Conservation (phyloP, 2,113 vertebrate species). For the Rhegmatorhina hoffmannsi region DNA sequence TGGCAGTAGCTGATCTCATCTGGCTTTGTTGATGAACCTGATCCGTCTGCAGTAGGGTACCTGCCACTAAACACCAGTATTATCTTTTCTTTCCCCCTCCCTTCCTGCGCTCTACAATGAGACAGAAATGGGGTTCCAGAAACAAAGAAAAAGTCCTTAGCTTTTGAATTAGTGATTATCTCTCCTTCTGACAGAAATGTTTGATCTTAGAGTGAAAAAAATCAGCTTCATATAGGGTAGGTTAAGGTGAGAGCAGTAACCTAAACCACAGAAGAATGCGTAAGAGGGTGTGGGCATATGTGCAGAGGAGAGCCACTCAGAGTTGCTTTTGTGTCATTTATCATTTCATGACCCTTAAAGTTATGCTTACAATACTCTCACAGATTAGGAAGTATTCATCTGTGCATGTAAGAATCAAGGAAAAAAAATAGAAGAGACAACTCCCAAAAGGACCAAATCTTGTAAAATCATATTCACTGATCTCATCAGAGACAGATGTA, state of each 20-base stretch:
- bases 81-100: accelerated
- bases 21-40: background rate
- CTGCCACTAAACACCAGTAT: background rate
- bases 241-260: background rate
- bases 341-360: background rate
- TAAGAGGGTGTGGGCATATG: background rate
- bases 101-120: background rate
- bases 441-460: background rate
- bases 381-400: background rate
- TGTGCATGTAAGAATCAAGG: background rate
- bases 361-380: background rate
- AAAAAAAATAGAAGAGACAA: background rate
- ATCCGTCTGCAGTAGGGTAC: background rate
- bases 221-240: background rate
- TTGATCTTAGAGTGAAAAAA: background rate
- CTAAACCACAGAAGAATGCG: background rate
- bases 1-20: background rate
- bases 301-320: background rate
- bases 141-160: background rate
- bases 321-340: background rate
- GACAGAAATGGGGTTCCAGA: background rate
- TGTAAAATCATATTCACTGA: background rate
- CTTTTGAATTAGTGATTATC: background rate
- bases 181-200: background rate
- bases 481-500: background rate